Base-by-base conservation (phyloP, 1,140 invertebrate genomes). In the Trichonephila clavata region DNA sequence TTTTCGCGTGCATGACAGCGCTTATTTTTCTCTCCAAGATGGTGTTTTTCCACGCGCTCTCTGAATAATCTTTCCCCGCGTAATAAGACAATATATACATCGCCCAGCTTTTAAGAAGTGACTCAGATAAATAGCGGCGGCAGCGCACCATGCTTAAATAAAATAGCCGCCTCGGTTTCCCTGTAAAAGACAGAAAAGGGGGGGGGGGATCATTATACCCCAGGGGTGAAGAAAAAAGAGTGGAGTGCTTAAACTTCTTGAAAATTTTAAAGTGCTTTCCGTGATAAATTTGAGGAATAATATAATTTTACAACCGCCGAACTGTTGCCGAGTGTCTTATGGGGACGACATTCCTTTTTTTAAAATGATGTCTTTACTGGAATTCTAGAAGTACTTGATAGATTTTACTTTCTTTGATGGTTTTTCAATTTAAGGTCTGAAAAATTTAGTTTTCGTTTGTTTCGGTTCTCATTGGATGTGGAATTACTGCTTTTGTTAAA, bases 191-290 rank as follows among this genome's bases (percentile, higher is more conserved):
- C 32, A 39, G 32, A 4, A 39, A 4, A 20, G 0, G 61, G 4
- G 18, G 21, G 13, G 39, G 39, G 14, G 27, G 27, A 24, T 24
- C 65, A 24, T 24, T 68, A 24, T 68, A 24, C 16, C 27, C 24
- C n/a, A 77, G 18, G 18, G 27, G n/a, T n/a, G 68, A 27, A 71
- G 2, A 7, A 77, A 77, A 77, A 77, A 84, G 50, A 77, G 27
- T 77, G 65, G 65, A 59, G 21, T 27, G 32, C 65, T 89, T 89
- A 57, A 89, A 89, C 50, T 89, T 89, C 87, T 71, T 77, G 87
- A 89, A 89, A 89, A 65, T 89, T 89, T 89, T 89, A 89, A 89
- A 89, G 87, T 89, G 87, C 87, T 71, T 89, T 89, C 65, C 87
- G 87, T 89, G 87, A 89, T 89, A 89, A 89, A 77, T 89, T 89